A percentile compares a stretch with the other conserved stretches of the same genome.
phyloP scores from a whole-genome alignment of 1,140 invertebrate genomes.

The Meloidogyne hapla region DNA sequence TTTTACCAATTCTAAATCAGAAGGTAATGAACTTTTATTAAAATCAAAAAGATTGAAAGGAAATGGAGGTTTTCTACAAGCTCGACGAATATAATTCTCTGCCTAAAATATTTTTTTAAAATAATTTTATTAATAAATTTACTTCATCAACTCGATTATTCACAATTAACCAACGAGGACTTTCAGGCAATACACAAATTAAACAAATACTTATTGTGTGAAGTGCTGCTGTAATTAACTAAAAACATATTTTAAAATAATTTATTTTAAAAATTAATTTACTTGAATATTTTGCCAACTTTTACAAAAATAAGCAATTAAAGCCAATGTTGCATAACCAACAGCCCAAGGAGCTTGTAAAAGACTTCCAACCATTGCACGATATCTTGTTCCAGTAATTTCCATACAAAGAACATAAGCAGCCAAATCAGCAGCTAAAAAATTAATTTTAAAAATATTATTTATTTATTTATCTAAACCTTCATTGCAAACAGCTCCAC shows the following conservation, averaged over 20 bases:
- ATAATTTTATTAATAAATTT: neutral
- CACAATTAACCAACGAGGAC: conserved; percentile 61
- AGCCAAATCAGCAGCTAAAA: conserved; percentile 58
- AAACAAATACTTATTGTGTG: conserved; percentile 57
- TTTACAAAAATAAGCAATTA: conserved; percentile 60
- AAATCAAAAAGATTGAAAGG: conserved; percentile 59
- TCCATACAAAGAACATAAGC: conserved; percentile 57
- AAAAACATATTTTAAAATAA: conserved; percentile 21
- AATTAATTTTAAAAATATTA: neutral
- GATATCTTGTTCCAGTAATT: conserved; percentile 60
- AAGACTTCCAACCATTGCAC: conserved; percentile 60
- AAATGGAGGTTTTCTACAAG: conserved; percentile 61
- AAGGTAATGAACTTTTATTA: conserved; percentile 60
- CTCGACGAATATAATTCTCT: conserved; percentile 59
- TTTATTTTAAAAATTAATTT: neutral
- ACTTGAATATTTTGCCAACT: conserved; percentile 61
- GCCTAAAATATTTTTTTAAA: conserved; percentile 28
- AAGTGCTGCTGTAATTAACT: conserved; percentile 57
- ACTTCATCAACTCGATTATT: conserved; percentile 55
- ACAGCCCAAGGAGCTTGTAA: conserved; percentile 63
- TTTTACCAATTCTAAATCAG: conserved; percentile 57
- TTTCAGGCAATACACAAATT: conserved; percentile 61
- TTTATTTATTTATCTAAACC: conserved; percentile 4
- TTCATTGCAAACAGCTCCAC: conserved; percentile 63
- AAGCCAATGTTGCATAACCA: conserved; percentile 58